These are phyloP conservation scores for Monoplex corrugatus DNA, from an alignment of 2,888 invertebrate species.

Conservation along the genomic window DNA sequence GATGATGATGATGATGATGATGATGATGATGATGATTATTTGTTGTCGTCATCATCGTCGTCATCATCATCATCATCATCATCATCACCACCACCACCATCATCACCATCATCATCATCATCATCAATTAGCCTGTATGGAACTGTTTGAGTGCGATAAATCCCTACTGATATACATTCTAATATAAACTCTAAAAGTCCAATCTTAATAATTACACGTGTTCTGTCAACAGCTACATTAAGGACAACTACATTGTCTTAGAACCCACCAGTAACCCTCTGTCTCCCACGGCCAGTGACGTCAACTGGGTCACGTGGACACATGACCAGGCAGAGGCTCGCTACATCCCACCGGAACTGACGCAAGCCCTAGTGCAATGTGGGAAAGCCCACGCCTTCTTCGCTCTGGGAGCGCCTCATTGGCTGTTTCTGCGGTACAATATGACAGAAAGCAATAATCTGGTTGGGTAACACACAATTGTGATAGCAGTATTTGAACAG, in stretches of 20 bases:
- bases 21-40: too few species aligned
- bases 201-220: background rate
- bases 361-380: slow-evolving; percentile 32
- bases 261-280: background rate
- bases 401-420: slow-evolving; percentile 1
- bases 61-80: too few species aligned
- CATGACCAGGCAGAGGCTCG: slow-evolving; percentile 15
- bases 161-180: too few species aligned
- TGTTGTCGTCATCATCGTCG: too few species aligned
- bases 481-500: too few species aligned
- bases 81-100: too few species aligned
- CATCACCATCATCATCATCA: too few species aligned
- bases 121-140: too few species aligned
- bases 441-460: background rate
- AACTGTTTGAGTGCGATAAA: too few species aligned
- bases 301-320: slow-evolving; percentile 45
- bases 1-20: too few species aligned
- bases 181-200: too few species aligned
- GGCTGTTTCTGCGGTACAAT: slow-evolving; percentile 19
- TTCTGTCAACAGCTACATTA: slow-evolving; percentile 10
- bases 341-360: slow-evolving; percentile 37
- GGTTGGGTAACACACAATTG: background rate
- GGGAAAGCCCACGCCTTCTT: slow-evolving; percentile 33
- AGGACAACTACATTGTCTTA: slow-evolving; percentile 34
- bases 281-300: background rate